Evolutionary conservation across 2,888 invertebrate species (phyloP).

Genomic region (Dryomyza anilis): DNA sequence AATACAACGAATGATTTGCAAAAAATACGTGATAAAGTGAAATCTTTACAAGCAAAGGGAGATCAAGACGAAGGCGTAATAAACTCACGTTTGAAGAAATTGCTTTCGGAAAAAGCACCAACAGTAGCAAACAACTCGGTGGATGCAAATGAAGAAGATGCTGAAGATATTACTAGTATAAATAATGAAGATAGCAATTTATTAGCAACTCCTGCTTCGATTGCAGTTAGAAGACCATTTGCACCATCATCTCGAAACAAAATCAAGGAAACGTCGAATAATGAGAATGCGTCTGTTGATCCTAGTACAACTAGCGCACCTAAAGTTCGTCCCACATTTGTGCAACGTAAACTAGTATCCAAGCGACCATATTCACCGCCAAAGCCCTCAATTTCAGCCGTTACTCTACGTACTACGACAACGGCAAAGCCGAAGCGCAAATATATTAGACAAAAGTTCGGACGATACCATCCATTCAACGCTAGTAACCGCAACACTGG

Average conservation of each 20-base stretch:
- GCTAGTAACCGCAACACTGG: conserved; percentile 41
- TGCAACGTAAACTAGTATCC: conserved; percentile 47
- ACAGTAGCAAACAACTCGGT: conserved; percentile 15
- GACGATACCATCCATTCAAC: conserved; percentile 46
- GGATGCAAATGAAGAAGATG: conserved; percentile 3
- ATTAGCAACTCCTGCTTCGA: neutral
- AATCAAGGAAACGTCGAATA: neutral
- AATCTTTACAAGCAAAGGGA: conserved; percentile 40
- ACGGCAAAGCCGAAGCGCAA: conserved; percentile 37
- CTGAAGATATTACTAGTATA: too few species aligned
- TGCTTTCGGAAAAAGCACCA: conserved; percentile 40
- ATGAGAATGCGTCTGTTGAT: neutral
- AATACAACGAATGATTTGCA: conserved; percentile 31
- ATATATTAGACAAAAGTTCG: conserved; percentile 48
- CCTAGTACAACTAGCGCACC: neutral
- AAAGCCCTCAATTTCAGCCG: conserved; percentile 30
- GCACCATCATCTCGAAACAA: neutral
- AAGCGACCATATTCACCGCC: conserved; percentile 47
- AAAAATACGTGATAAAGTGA: conserved; percentile 43
- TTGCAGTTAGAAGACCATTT: neutral
- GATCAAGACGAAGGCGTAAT: conserved; percentile 42
- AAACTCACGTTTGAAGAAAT: conserved; percentile 45
- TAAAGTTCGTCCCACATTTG: conserved; percentile 39
- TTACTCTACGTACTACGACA: conserved; percentile 32
- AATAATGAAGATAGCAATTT: neutral